Evolutionary conservation across 2,113 vertebrate species (phyloP).

Genomic region (Antennarius striatus): DNA sequence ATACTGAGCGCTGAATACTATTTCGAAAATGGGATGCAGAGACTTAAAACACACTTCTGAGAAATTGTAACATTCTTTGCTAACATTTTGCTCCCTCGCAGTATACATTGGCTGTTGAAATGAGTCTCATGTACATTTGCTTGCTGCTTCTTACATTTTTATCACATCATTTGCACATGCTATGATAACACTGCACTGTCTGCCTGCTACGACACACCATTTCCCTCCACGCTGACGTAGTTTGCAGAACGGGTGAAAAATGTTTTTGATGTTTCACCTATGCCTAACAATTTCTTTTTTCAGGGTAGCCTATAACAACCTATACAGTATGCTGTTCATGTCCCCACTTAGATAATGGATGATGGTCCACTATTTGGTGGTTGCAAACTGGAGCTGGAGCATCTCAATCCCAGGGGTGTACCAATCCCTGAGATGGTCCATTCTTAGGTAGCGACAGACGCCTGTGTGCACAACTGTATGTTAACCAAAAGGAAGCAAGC

Average conservation of each 20-base stretch:
- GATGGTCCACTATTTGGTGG: conserved; percentile 4
- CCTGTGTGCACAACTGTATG: too few species aligned
- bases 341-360: conserved; percentile 14
- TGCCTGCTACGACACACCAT: conserved; percentile 57
- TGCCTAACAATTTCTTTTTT: conserved; percentile 74
- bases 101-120: conserved; percentile 38
- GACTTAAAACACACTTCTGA: conserved; percentile 32
- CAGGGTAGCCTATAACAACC: conserved; percentile 49
- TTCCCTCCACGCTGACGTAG: conserved; percentile 9
- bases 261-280: conserved; percentile 64
- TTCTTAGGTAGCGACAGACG: not conserved
- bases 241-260: conserved; percentile 58
- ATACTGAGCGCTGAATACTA: conserved; percentile 33
- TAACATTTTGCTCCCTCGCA: conserved; percentile 17
- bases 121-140: conserved; percentile 65
- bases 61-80: conserved; percentile 30
- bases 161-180: conserved; percentile 57
- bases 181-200: conserved; percentile 36
- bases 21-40: conserved; percentile 37
- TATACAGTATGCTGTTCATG: conserved; percentile 12
- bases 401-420: conserved; percentile 13
- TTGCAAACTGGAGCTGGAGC: conserved; percentile 11
- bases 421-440: conserved; percentile 10
- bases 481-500: too few species aligned
- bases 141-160: conserved; percentile 67